Evolutionary conservation across 1,140 invertebrate genomes (phyloP).

Genomic region (Drosophila pruinosa): DNA sequence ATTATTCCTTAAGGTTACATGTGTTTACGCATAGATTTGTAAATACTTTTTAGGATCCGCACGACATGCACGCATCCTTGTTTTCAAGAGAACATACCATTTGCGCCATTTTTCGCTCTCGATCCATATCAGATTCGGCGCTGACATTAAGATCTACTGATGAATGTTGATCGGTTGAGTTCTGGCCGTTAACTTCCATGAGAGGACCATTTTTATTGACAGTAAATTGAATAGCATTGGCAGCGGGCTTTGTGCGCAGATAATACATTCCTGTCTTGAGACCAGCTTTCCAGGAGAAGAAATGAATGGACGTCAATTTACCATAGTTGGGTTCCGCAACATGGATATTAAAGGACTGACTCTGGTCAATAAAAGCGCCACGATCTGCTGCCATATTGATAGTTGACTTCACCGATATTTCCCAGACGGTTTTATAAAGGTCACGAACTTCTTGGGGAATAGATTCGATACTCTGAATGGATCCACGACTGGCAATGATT

Average conservation of each 20-base stretch:
- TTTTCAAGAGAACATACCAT: conserved; percentile 95
- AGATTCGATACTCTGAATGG: conserved; percentile 94
- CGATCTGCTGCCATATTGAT: conserved; percentile 99
- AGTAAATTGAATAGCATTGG: conserved; percentile 98
- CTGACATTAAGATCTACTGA: not conserved
- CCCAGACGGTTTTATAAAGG: conserved; percentile 99
- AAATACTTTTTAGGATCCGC: conserved; percentile 84
- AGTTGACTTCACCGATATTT: conserved; percentile 96
- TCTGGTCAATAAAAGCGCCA: conserved; percentile 99
- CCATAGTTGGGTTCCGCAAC: conserved; percentile 97
- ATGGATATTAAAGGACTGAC: conserved; percentile 98
- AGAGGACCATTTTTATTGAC: conserved; percentile 93
- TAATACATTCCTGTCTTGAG: conserved; percentile 99
- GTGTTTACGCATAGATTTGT: conserved; percentile 48
- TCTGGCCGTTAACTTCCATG: conserved; percentile 25
- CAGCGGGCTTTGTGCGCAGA: conserved; percentile 97
- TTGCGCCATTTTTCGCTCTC: conserved; percentile 88
- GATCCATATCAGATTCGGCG: conserved; percentile 59
- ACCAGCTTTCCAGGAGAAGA: conserved; percentile 98
- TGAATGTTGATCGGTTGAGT: conserved; percentile 12
- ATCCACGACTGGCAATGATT: conserved; percentile 95
- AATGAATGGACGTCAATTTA: conserved; percentile 98
- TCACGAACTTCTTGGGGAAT: conserved; percentile 96
- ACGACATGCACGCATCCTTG: conserved; percentile 94
- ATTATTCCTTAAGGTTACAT: not conserved